Conservation (phyloP, 2,113 vertebrate genomes). For the Meriones unguiculatus region DNA sequence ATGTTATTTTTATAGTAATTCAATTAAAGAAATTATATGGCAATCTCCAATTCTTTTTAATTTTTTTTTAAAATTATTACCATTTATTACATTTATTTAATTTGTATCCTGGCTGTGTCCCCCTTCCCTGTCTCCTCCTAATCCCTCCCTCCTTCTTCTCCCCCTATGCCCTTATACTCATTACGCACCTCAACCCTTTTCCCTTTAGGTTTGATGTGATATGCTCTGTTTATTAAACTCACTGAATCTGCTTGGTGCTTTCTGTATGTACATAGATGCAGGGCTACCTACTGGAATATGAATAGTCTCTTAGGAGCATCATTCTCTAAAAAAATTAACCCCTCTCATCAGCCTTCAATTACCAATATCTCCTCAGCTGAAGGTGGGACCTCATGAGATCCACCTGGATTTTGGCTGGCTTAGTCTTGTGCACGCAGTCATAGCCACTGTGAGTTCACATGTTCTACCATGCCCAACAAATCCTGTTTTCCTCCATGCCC, state of each 20-base stretch:
- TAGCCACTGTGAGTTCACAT: not conserved
- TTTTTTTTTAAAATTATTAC: no score
- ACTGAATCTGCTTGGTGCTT: not conserved
- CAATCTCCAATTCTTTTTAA: not conserved
- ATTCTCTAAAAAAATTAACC: not conserved
- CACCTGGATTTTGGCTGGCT: not conserved
- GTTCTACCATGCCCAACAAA: not conserved
- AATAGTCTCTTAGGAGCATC: no score
- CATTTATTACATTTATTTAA: no score
- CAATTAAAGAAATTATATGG: not conserved
- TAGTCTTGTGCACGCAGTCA: not conserved
- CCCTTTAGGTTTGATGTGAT: not conserved
- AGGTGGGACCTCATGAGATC: not conserved
- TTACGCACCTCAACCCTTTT: rapidly evolving
- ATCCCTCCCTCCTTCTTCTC: no score
- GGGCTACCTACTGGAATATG: no score
- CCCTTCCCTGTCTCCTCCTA: no score
- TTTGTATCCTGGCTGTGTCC: no score
- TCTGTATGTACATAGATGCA: not conserved
- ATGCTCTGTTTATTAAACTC: not conserved
- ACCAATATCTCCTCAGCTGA: not conserved
- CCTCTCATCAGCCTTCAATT: not conserved
- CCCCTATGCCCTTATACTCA: not conserved
- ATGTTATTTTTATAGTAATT: not conserved
- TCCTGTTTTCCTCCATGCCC: not conserved